Base-by-base conservation (phyloP, 2,797 vertebrate genomes). In the Microctenopoma lineatum region DNA sequence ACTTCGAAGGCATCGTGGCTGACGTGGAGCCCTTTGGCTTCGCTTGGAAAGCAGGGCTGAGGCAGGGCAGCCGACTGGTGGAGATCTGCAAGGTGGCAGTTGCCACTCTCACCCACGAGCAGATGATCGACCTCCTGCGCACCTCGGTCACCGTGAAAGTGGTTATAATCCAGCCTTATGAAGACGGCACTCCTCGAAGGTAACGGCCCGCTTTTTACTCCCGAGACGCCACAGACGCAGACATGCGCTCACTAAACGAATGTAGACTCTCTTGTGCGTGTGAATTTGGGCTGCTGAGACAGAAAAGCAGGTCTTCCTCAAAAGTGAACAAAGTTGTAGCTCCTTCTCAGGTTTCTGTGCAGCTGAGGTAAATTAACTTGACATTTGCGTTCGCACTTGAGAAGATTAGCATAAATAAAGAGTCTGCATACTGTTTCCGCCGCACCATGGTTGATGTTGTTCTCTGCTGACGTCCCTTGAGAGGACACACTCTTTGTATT, bases 71-170 rank as follows among this genome's bases (percentile, higher is more conserved):
- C 85, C 96, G 97, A 1, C 91, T 99, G n/a, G 98, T 99, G 69
- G 97, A 99, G 90, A 98, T 99, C 87, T 99, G 97, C 84, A 98
- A 97, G 85, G 97, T 98, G 79, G 97, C 96, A 0, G 97, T 99
- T 59, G 97, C 97, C 5, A 99, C 97, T 0, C 93, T 99, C 80
- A 97, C 96, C 39, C 98, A 99, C 0, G 97, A 99, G 87, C 97
- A 99, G 87, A 99, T 99, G 98, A 98, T 99, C 4, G 97, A 99
- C 89, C 94, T 99, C 0, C 94, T 99, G 27, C 95, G 98, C 32
- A 99, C 97, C 0, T 99, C 98, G 0, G 86, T 97, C 83, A 94
- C 95, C 0, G 98, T 99, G 70, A 98, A 96, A 72, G 97, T 99
- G 81, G 95, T 98, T 68, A 98, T 99, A 83, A 98, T 99, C 89